Base-by-base conservation (phyloP, 2,797 vertebrate species). In the Bradypodion ventrale region DNA sequence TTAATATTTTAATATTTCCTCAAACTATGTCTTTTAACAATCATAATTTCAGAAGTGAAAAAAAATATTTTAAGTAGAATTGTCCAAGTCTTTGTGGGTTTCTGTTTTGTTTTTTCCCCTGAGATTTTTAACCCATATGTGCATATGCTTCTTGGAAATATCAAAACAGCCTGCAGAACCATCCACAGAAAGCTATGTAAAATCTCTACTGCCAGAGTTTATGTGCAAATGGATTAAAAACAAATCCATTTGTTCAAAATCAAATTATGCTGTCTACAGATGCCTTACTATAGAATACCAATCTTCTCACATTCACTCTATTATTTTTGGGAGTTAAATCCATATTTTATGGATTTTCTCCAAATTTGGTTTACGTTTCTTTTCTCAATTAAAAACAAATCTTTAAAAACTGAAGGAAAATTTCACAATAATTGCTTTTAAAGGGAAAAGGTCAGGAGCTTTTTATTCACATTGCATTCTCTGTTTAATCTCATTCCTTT, bases 401-500 rank as follows among this genome's bases (percentile, higher is more conserved):
- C 83, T 82, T 62, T 62, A 46, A 62, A 60, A 60, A 29, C 59
- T 46, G 29, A 68, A 27, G 42, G 35, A 69, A 25, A 68, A 27
- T 13, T 27, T 70, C 52, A 37, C n/a, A 70, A 27, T 32, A 8
- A 62, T 19, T 25, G 2, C 35, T 78, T 70, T 77, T 68, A 21
- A 42, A 68, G 40, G 25, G 40, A 59, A 12, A 42, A 29, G 37
- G 60, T 9, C 42, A 37, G 4, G 8, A 19, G 19, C 23, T 25
- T 62, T 35, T 44, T 15, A 27, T 15, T 74, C 27, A 74, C 62
- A 2, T 40, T 73, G 7, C 12, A 42, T 44, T 15, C 13, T 80
- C 79, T 56, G 73, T 82, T 90, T 63, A 32, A 92, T 78, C 66
- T 62, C 2, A 70, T 85, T 83, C 77, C 75, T 87, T 29, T 46